Conservation (phyloP, 1,140 invertebrate species). For the Apolygus lucorum region DNA sequence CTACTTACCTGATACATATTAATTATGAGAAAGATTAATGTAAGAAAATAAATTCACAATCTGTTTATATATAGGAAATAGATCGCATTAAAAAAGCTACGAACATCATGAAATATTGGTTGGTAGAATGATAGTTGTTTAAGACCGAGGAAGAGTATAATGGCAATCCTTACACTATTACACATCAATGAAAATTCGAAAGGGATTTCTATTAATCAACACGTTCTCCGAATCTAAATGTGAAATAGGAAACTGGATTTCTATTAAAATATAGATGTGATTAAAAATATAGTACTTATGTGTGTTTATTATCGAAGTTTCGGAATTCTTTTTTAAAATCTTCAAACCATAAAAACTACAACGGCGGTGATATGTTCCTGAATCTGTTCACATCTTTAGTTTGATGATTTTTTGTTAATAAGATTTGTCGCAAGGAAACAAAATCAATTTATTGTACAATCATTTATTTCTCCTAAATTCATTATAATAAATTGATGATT, state of each 20-base stretch:
- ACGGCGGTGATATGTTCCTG: background rate
- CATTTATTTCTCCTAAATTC: background rate
- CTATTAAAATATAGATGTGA: background rate
- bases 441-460: no score
- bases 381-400: background rate
- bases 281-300: background rate
- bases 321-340: background rate
- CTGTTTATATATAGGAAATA: background rate
- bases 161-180: background rate
- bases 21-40: conserved; percentile 17
- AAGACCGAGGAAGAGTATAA: background rate
- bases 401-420: no score
- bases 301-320: background rate
- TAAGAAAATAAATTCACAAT: conserved; percentile 22
- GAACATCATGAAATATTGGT: background rate
- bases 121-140: background rate
- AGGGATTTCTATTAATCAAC: background rate
- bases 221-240: background rate
- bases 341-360: background rate
- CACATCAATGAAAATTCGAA: background rate
- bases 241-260: background rate
- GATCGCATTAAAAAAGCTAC: conserved; percentile 21
- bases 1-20: background rate
- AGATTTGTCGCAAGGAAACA: no score
- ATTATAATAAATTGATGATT: background rate